Percentiles rank a stretch among this genome's conserved stretches.
These are phyloP conservation scores for Bambusicola thoracicus DNA, from an alignment of 2,113 vertebrate genomes.

Conservation along the genomic window DNA sequence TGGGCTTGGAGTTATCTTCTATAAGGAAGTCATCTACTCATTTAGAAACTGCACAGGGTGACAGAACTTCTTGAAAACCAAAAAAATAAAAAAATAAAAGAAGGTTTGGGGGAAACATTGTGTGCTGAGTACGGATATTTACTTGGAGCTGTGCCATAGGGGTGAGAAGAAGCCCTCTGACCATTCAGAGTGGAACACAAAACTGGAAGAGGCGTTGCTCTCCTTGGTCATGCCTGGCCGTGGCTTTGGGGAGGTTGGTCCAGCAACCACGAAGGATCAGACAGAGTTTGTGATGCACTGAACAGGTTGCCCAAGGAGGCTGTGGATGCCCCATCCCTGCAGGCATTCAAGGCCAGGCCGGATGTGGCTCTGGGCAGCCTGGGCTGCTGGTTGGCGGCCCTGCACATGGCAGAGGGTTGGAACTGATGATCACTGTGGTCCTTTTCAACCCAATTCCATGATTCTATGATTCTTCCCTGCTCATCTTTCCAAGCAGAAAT, in stretches of 20 bases:
- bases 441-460: too few species aligned
- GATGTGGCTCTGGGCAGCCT: too few species aligned
- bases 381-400: too few species aligned
- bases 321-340: too few species aligned
- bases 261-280: background rate
- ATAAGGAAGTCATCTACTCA: conserved; percentile 9
- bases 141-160: background rate
- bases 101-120: background rate
- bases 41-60: conserved; percentile 40
- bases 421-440: too few species aligned
- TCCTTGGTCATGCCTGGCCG: background rate
- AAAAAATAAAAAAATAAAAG: background rate
- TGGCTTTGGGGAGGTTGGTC: fast-evolving
- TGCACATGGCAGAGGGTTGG: too few species aligned
- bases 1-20: background rate
- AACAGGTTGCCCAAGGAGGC: too few species aligned
- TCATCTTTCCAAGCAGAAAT: background rate
- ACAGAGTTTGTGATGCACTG: too few species aligned
- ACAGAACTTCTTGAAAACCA: background rate
- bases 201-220: background rate
- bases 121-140: background rate
- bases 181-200: background rate
- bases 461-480: too few species aligned
- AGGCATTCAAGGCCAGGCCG: too few species aligned
- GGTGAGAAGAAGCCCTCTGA: background rate